These are phyloP conservation scores for Liparis tanakae DNA, from an alignment of 2,797 vertebrate genomes.

Conservation along the genomic window DNA sequence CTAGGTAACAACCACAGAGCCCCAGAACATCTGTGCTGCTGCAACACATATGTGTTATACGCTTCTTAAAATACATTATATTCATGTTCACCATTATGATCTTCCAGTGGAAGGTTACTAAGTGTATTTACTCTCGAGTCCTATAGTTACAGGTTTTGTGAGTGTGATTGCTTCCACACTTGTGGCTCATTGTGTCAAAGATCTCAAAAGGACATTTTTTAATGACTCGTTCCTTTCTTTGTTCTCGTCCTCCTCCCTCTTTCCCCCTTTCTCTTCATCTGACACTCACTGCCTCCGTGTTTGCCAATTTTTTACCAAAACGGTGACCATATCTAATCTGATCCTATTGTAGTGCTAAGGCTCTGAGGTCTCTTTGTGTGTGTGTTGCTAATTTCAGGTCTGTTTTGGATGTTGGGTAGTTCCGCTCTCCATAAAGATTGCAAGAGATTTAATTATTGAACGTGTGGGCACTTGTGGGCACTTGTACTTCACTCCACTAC, in stretches of 20 bases:
- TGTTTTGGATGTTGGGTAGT: not conserved
- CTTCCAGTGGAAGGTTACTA: too few species aligned
- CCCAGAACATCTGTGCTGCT: conserved; percentile 14
- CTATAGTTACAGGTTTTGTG: not conserved
- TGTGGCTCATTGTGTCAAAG: not conserved
- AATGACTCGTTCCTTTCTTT: not conserved
- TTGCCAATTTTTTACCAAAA: not conserved
- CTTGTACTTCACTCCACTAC: not conserved
- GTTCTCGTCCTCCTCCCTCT: not conserved
- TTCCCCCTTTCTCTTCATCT: not conserved
- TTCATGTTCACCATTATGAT: not conserved
- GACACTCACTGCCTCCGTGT: not conserved
- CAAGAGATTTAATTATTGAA: not conserved
- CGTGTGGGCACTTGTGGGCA: not conserved
- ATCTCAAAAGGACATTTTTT: not conserved
- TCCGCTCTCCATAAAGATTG: not conserved
- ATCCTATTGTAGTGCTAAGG: not conserved
- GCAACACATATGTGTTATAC: not conserved
- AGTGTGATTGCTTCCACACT: not conserved
- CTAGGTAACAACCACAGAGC: not conserved
- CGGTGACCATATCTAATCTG: not conserved
- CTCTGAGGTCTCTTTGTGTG: not conserved
- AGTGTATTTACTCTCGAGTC: conserved; percentile 3
- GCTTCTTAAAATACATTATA: not conserved
- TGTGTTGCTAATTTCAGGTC: not conserved